These are phyloP conservation scores for Diglossa cyanea DNA, from an alignment of 2,797 vertebrate genomes.

Conservation along the genomic window DNA sequence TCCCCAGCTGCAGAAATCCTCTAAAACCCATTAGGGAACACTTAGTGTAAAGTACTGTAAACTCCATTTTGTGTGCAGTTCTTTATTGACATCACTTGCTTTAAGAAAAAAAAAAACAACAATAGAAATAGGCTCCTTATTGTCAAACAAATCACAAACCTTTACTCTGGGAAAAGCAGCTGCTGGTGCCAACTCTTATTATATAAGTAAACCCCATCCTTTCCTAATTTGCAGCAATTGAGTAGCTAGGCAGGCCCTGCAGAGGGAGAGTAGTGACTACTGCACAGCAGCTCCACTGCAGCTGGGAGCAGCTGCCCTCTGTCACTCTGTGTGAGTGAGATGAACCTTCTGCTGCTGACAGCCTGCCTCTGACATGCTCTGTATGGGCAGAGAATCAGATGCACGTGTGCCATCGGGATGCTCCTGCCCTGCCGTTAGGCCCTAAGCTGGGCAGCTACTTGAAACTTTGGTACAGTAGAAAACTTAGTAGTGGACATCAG, in stretches of 20 bases:
- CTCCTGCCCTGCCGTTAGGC: background rate
- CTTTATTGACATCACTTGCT: background rate
- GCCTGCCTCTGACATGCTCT: background rate
- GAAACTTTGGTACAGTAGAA: background rate
- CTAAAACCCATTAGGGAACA: background rate
- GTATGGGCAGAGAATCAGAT: background rate
- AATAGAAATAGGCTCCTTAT: background rate
- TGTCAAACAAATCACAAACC: background rate
- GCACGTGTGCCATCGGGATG: rapidly evolving
- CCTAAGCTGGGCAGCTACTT: background rate
- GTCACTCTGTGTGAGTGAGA: background rate
- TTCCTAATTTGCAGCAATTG: background rate
- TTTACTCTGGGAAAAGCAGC: background rate
- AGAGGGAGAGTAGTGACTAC: background rate
- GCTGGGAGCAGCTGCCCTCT: background rate
- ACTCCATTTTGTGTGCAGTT: background rate
- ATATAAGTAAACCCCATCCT: background rate
- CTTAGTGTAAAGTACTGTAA: background rate
- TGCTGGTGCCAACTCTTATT: background rate
- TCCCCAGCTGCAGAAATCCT: background rate
- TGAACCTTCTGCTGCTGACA: background rate
- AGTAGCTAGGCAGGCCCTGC: background rate
- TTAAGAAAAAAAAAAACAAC: background rate
- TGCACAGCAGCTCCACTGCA: background rate
- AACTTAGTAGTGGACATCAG: background rate